phyloP scores from a whole-genome alignment of 1,140 invertebrate species.

The Drosophila kurseongensis region DNA sequence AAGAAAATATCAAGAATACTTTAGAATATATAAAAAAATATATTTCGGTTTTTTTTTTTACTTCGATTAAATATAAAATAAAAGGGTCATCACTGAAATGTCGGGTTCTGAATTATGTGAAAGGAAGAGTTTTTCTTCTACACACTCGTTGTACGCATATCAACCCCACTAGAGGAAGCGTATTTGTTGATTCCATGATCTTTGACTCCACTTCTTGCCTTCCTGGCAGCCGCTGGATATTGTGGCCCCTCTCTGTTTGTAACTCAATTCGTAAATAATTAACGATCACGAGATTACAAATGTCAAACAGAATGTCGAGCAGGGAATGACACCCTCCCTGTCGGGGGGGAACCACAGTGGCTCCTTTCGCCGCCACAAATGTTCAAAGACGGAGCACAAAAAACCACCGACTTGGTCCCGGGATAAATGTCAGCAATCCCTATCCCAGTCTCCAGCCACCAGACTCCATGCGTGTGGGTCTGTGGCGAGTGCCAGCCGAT shows the following conservation, averaged over 20 bases:
- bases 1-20: no score
- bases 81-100: no score
- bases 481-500: conserved; percentile 70
- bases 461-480: conserved; percentile 68
- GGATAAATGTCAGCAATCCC: conserved; percentile 21
- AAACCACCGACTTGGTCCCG: conserved; percentile 67
- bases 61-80: no score
- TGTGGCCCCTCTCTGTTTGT: conserved; percentile 34
- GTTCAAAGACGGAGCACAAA: conserved; percentile 51
- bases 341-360: conserved; percentile 8
- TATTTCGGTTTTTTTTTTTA: no score
- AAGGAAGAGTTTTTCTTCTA: no score
- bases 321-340: conserved; percentile 42
- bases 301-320: conserved; percentile 84
- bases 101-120: no score
- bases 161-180: not conserved
- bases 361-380: conserved; percentile 40
- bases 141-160: no score
- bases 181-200: conserved; percentile 72
- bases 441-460: not conserved
- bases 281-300: conserved; percentile 84
- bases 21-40: no score
- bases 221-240: conserved; percentile 47
- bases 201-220: conserved; percentile 38
- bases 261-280: conserved; percentile 84